Evolutionary conservation across 2,113 vertebrate genomes (phyloP).

Genomic region (Macaca mulatta): DNA sequence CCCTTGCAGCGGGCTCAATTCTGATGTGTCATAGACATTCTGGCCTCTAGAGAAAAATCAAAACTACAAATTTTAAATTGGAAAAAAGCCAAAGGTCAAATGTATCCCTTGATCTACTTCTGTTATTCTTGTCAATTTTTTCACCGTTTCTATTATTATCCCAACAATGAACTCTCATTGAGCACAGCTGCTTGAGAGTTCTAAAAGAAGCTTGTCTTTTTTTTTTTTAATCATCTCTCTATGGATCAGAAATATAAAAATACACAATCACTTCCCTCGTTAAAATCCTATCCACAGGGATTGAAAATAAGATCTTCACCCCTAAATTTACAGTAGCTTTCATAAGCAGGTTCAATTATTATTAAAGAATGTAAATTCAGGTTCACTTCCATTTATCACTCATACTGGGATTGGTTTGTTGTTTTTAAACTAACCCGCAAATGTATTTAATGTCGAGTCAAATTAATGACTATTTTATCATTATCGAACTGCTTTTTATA

Average conservation of each 20-base stretch:
- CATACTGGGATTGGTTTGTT: background rate
- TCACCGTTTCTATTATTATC: constrained; percentile 9
- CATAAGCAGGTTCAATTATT: background rate
- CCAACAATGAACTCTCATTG: background rate
- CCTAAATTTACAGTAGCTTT: background rate
- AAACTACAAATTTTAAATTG: background rate
- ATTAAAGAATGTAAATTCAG: background rate
- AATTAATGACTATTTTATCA: background rate
- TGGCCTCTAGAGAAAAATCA: background rate
- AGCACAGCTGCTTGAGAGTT: background rate
- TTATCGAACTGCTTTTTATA: background rate
- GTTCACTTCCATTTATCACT: background rate
- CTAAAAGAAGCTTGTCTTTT: background rate
- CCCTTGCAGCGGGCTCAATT: background rate
- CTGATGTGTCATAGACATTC: background rate
- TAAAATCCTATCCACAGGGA: background rate
- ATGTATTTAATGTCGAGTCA: background rate
- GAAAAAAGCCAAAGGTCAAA: background rate
- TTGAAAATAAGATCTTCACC: background rate
- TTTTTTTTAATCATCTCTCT: background rate
- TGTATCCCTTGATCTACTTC: background rate
- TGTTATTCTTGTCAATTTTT: background rate
- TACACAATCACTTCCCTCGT: background rate
- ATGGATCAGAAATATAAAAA: constrained; percentile 1
- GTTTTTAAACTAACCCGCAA: background rate